Evolutionary conservation across 2,113 vertebrate genomes (phyloP).

Genomic region (Formicarius rufipectus): DNA sequence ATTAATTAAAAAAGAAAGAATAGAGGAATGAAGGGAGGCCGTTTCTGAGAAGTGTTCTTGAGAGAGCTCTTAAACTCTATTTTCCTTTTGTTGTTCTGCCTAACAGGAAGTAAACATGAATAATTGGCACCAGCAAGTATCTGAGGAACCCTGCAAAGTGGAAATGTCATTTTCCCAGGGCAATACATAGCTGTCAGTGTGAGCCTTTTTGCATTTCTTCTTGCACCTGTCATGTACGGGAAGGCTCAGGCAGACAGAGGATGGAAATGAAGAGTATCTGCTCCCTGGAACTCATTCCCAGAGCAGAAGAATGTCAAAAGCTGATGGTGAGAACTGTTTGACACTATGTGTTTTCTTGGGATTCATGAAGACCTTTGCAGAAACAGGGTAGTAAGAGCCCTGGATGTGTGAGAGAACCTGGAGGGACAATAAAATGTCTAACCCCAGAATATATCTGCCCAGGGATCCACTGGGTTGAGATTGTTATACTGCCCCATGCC

Average conservation of each 20-base stretch:
- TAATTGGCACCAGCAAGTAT: not conserved
- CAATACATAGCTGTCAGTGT: not conserved
- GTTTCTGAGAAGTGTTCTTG: not conserved
- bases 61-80: not conserved
- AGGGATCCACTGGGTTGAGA: not conserved
- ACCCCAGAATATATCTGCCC: not conserved
- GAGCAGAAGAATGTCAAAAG: fast-evolving
- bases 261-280: not conserved
- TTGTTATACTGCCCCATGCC: not conserved
- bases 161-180: not conserved
- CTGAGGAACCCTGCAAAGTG: not conserved
- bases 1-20: not conserved
- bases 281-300: not conserved
- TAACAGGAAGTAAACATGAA: not conserved
- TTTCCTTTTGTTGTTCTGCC: not conserved
- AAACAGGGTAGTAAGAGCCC: not conserved
- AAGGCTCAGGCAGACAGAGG: not conserved
- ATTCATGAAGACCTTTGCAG: not conserved
- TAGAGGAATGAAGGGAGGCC: not conserved
- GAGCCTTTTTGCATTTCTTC: not conserved
- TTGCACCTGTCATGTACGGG: not conserved
- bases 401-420: not conserved
- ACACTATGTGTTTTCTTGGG: not conserved
- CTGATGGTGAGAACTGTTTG: not conserved
- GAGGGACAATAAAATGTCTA: not conserved